Conservation (phyloP, 2,797 vertebrate genomes). For the Rhinichthys osculus region DNA sequence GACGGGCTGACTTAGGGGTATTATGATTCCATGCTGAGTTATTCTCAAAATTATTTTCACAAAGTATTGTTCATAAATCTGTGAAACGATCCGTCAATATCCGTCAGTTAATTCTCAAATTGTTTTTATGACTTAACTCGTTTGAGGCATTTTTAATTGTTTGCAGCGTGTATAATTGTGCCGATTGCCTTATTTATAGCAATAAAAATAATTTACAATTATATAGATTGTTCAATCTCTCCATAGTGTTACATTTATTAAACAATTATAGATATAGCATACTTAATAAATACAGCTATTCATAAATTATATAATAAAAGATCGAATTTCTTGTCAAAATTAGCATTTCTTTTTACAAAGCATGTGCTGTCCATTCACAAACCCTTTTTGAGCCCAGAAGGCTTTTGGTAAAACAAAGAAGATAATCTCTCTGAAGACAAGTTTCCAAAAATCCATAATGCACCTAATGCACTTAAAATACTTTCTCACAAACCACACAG, state of each 20-base stretch:
- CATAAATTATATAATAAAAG: constrained; percentile 76
- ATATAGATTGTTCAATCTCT: constrained; percentile 26
- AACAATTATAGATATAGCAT: constrained; percentile 43
- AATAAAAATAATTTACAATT: constrained; percentile 41
- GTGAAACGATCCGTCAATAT: not conserved
- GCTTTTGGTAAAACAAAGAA: constrained; percentile 27
- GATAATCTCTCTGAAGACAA: constrained; percentile 31
- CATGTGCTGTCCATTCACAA: constrained; percentile 30
- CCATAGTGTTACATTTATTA: constrained; percentile 23
- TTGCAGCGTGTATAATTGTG: constrained; percentile 18
- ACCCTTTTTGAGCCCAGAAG: constrained; percentile 23
- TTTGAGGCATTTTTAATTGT: constrained; percentile 27
- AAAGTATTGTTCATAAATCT: constrained; percentile 11
- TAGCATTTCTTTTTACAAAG: constrained; percentile 65
- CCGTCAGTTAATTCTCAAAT: not conserved
- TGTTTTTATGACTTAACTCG: not conserved
- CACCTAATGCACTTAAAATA: constrained; percentile 40
- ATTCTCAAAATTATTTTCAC: constrained; percentile 20
- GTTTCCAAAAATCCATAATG: constrained; percentile 33
- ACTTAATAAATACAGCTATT: constrained; percentile 68
- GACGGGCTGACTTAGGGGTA: not conserved
- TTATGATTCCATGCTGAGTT: constrained; percentile 31
- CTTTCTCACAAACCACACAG: constrained; percentile 38
- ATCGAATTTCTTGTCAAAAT: constrained; percentile 68
- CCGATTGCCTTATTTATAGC: constrained; percentile 37